Evolutionary conservation across 2,797 vertebrate species (phyloP).

Genomic region (Myripristis jacobus): DNA sequence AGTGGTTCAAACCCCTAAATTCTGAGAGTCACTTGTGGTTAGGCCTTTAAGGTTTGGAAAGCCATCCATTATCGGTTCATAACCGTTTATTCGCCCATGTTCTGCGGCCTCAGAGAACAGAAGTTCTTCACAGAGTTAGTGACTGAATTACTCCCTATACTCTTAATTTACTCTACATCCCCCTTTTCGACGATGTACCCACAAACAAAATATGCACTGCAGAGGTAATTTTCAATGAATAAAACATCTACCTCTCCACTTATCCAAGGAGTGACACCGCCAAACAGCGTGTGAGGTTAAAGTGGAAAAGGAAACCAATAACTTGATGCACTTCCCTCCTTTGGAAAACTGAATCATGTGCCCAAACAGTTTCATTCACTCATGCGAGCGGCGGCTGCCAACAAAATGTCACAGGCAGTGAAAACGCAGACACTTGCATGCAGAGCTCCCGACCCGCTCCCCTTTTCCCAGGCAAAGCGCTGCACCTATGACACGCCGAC

Average conservation of each 20-base stretch:
- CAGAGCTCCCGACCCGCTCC: conserved; percentile 29
- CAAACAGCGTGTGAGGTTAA: conserved; percentile 65
- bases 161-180: neutral
- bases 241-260: conserved; percentile 56
- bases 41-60: conserved; percentile 25
- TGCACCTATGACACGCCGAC: conserved; percentile 37
- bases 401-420: conserved; percentile 55
- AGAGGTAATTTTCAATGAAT: conserved; percentile 50
- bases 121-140: conserved; percentile 2
- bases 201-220: conserved; percentile 39
- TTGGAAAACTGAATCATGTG: conserved; percentile 53
- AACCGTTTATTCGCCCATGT: conserved; percentile 36
- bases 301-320: conserved; percentile 68
- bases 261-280: conserved; percentile 39
- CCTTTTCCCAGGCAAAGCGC: conserved; percentile 31
- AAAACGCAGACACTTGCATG: conserved; percentile 38
- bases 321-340: conserved; percentile 65
- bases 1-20: conserved; percentile 15
- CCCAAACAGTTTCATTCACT: conserved; percentile 61
- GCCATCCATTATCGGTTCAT: conserved; percentile 40
- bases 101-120: conserved; percentile 28
- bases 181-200: neutral
- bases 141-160: neutral
- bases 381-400: conserved; percentile 44
- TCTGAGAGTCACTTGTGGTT: conserved; percentile 34